Percentiles rank a stretch among this genome's conserved stretches.
phyloP scores from a whole-genome alignment of 2,797 vertebrate genomes.

The Urosaurus nigricauda region DNA sequence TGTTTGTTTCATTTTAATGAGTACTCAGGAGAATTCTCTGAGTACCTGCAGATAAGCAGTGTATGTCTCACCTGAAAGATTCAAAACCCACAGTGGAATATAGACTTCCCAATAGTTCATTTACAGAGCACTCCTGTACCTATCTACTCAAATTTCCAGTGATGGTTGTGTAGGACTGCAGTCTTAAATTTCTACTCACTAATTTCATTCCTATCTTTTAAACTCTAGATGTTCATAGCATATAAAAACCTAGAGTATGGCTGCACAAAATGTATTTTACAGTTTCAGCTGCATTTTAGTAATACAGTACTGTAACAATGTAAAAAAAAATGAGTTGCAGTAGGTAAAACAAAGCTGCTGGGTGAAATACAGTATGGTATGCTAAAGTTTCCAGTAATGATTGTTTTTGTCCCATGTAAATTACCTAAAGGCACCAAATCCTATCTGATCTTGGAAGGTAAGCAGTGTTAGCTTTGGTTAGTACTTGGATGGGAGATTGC shows the following conservation, averaged over 20 bases:
- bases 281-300: background rate
- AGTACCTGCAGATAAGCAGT: background rate
- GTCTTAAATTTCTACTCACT: no score
- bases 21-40: slow-evolving; percentile 47
- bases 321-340: background rate
- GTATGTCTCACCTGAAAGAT: background rate
- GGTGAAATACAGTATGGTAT: background rate
- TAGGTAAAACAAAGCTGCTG: background rate
- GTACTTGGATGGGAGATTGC: no score
- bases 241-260: no score
- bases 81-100: background rate
- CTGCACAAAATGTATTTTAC: no score
- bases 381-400: background rate
- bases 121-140: background rate
- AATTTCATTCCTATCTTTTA: no score
- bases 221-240: no score
- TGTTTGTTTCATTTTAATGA: slow-evolving; percentile 62
- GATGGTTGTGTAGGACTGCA: no score
- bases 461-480: no score
- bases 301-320: no score
- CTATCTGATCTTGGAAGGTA: no score
- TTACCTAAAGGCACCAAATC: background rate
- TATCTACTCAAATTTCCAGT: background rate
- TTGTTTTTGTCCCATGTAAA: background rate
- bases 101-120: background rate